Conservation (phyloP, 2,888 invertebrate species). For the Fissipunctia ypsillon region DNA sequence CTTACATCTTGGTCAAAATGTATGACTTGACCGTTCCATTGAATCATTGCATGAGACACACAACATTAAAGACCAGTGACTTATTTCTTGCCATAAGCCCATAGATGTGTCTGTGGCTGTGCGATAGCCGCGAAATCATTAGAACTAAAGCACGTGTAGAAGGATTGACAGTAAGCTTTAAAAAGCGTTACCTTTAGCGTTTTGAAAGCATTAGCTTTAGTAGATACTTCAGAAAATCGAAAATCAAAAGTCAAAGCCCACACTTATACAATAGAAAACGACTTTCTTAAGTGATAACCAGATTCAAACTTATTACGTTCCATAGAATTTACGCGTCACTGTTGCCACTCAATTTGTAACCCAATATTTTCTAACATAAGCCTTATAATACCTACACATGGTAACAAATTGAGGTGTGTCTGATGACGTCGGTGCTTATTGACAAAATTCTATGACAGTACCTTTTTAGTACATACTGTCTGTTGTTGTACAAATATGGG, state of each 20-base stretch:
- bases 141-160: too few relatives aligned
- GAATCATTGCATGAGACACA: too few relatives aligned
- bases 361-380: accelerated
- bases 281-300: conserved; percentile 2
- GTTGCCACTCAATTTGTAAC: conserved; percentile 24
- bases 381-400: background rate
- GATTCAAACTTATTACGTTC: background rate
- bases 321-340: conserved; percentile 9
- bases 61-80: too few relatives aligned
- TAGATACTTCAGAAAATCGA: background rate
- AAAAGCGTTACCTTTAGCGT: too few relatives aligned
- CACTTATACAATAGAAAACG: conserved; percentile 2
- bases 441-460: conserved; percentile 30
- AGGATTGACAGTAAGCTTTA: too few relatives aligned
- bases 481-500: conserved; percentile 7
- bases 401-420: conserved; percentile 32
- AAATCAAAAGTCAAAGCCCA: background rate
- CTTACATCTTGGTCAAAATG: too few relatives aligned
- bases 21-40: too few relatives aligned
- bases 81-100: too few relatives aligned
- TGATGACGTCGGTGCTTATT: conserved; percentile 38
- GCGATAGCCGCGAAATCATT: too few relatives aligned
- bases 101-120: too few relatives aligned
- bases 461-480: conserved; percentile 42
- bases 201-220: too few relatives aligned